phyloP scores from a whole-genome alignment of 2,888 invertebrate genomes.

The Chrysotoxum bicinctum region DNA sequence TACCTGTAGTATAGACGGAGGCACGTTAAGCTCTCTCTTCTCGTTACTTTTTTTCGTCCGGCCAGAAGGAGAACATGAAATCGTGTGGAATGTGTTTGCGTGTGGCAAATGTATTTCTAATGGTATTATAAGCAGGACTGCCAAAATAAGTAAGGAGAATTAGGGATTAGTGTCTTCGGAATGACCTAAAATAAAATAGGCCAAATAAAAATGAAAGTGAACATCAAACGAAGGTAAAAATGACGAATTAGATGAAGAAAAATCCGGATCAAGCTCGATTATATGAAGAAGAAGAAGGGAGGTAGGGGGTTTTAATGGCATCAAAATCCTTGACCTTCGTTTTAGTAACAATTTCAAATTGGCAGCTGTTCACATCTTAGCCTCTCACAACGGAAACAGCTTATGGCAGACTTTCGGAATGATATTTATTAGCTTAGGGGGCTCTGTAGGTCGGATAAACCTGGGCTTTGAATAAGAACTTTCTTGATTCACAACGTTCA shows the following conservation, averaged over 20 bases:
- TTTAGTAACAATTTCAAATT: background rate
- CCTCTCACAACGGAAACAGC: no score
- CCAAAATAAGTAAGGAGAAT: background rate
- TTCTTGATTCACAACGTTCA: no score
- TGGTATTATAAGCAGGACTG: background rate
- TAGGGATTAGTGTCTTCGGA: background rate
- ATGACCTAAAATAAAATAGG: slow-evolving; percentile 9
- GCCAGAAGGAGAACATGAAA: background rate
- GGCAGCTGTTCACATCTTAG: background rate
- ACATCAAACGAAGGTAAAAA: slow-evolving; percentile 14
- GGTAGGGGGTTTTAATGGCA: background rate
- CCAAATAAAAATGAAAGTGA: slow-evolving; percentile 13
- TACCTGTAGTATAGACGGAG: background rate
- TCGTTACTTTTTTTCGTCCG: background rate
- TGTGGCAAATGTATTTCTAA: slow-evolving; percentile 18
- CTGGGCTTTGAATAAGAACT: no score
- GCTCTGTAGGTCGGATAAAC: no score
- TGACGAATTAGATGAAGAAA: background rate
- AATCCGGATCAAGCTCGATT: background rate
- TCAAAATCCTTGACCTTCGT: background rate
- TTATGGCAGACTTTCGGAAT: no score
- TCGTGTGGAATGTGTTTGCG: slow-evolving; percentile 16
- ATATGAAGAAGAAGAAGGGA: background rate
- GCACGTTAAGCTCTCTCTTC: background rate
- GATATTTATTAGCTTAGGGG: no score